Conservation (phyloP, 2,888 invertebrate species). For the Drosophila putrida region DNA sequence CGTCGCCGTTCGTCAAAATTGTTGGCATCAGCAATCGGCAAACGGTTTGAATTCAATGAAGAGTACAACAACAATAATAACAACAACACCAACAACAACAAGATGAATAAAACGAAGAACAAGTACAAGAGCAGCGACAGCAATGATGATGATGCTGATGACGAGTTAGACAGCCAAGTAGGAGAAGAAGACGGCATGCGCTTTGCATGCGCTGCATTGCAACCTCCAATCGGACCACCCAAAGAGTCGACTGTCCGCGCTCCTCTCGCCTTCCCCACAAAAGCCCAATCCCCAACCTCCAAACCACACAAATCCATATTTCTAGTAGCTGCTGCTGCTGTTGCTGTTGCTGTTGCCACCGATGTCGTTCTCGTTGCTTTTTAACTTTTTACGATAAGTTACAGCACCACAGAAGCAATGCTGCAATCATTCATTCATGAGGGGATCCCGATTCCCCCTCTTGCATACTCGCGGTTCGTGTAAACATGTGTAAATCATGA, state of each 20-base stretch:
- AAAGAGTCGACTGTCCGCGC: constrained; percentile 46
- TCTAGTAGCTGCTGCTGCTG: constrained; percentile 53
- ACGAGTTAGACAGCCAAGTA: constrained; percentile 41
- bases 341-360: constrained; percentile 12
- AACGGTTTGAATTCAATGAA: constrained; percentile 58
- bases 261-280: constrained; percentile 11
- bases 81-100: constrained; percentile 44
- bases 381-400: constrained; percentile 75
- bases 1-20: constrained; percentile 77
- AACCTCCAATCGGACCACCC: constrained; percentile 70
- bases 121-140: constrained; percentile 43
- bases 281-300: constrained; percentile 16
- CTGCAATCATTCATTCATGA: constrained; percentile 74
- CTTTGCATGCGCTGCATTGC: constrained; percentile 63
- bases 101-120: constrained; percentile 38
- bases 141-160: constrained; percentile 49
- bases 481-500: constrained; percentile 85
- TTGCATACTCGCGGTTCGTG: constrained; percentile 45
- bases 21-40: constrained; percentile 77
- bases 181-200: constrained; percentile 47
- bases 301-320: constrained; percentile 77
- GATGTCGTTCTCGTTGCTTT: constrained; percentile 34
- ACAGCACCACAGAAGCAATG: constrained; percentile 59
- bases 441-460: constrained; percentile 24
- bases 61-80: constrained; percentile 41